Conservation (phyloP, 2,888 invertebrate genomes). For the Meliscaeva auricollis region DNA sequence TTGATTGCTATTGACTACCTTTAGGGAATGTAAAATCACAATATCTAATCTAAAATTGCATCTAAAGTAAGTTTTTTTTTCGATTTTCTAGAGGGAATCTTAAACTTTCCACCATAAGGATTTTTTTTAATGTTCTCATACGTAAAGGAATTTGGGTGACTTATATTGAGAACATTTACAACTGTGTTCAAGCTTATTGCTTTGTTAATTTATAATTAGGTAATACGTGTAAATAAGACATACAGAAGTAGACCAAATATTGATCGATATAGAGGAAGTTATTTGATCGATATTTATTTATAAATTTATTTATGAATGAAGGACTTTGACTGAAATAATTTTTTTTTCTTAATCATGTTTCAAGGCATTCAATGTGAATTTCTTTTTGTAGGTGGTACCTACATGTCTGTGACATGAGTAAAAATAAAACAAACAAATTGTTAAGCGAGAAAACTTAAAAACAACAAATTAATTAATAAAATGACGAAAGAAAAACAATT, state of each 20-base stretch:
- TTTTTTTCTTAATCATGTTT: not conserved
- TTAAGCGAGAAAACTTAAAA: not conserved
- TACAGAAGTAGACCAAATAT: not conserved
- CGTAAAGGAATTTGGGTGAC: not conserved
- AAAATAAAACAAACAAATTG: not conserved
- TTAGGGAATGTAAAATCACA: not conserved
- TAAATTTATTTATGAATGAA: constrained; percentile 13
- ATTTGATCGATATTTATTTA: constrained; percentile 41
- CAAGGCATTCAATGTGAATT: not conserved
- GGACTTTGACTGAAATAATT: not conserved
- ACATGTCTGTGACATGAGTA: constrained; percentile 12
- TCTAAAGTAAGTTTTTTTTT: not conserved
- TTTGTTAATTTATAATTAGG: too few relatives aligned
- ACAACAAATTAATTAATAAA: constrained; percentile 5
- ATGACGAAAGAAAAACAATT: constrained; percentile 20
- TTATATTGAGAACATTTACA: too few relatives aligned
- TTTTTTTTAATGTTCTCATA: not conserved
- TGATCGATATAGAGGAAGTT: constrained; percentile 6
- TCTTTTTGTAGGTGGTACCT: not conserved
- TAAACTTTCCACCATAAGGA: not conserved
- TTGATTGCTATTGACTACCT: not conserved
- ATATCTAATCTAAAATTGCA: not conserved
- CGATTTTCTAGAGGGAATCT: too few relatives aligned
- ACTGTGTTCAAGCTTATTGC: not conserved
- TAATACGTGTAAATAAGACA: not conserved